Evolutionary conservation across 2,888 invertebrate genomes (phyloP).

Genomic region (Zelleria hepariella): DNA sequence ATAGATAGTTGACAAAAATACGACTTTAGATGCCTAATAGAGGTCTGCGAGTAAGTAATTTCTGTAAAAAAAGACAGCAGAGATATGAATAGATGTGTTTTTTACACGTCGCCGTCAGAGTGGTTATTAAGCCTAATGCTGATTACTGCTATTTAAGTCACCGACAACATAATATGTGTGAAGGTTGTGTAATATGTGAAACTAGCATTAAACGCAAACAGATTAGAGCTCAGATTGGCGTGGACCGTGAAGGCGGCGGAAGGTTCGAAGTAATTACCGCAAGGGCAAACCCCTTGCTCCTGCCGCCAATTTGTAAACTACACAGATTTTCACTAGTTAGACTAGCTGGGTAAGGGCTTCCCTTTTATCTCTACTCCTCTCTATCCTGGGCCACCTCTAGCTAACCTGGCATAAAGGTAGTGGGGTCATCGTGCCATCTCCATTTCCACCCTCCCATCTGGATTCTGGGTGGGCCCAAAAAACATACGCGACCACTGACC

Average conservation of each 20-base stretch:
- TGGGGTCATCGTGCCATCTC: no score
- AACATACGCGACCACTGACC: no score
- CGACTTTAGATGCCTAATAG: neutral
- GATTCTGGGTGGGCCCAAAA: no score
- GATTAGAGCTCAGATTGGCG: neutral
- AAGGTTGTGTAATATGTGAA: neutral
- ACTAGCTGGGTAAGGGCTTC: no score
- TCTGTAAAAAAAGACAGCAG: neutral
- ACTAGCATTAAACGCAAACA: neutral
- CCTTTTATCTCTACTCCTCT: no score
- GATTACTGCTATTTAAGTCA: slow-evolving; percentile 2
- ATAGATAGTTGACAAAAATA: neutral
- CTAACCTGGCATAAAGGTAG: no score
- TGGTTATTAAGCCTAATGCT: neutral
- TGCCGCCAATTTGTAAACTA: slow-evolving; percentile 1
- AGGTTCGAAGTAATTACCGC: neutral
- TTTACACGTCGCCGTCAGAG: neutral
- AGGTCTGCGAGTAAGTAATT: neutral
- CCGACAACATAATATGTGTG: neutral
- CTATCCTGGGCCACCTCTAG: no score
- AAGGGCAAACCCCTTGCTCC: neutral
- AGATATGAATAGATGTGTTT: neutral
- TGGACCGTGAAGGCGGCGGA: neutral
- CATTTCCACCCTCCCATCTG: no score
- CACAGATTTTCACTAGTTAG: neutral